phyloP scores from a whole-genome alignment of 2,888 invertebrate genomes.

The Drosophila engyochracea region DNA sequence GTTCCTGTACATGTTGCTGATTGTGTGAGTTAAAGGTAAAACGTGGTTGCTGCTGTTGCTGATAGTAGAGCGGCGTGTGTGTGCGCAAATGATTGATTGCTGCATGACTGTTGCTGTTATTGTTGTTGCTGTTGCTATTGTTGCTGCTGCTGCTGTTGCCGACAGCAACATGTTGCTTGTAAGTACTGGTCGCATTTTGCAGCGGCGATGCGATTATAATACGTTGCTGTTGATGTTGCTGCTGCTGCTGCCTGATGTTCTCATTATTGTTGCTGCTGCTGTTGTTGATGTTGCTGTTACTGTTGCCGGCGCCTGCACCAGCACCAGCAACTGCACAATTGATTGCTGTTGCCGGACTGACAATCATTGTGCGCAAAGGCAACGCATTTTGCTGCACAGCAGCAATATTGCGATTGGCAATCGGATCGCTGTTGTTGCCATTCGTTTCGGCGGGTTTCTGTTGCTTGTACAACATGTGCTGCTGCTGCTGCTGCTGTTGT shows the following conservation, averaged over 20 bases:
- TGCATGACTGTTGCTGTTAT: slow-evolving; percentile 49
- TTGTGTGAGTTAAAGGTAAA: slow-evolving; percentile 78
- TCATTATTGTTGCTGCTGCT: slow-evolving; percentile 65
- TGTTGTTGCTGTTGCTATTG: slow-evolving; percentile 32
- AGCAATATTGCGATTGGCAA: slow-evolving; percentile 76
- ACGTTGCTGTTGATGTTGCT: slow-evolving; percentile 46
- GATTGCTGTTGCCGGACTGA: slow-evolving; percentile 56
- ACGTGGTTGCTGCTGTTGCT: slow-evolving; percentile 60
- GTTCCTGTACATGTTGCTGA: slow-evolving; percentile 73
- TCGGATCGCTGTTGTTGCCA: slow-evolving; percentile 61
- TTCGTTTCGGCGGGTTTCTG: slow-evolving; percentile 71
- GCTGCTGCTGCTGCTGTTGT: slow-evolving; percentile 39
- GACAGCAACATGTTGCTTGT: slow-evolving; percentile 76
- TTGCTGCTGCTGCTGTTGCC: slow-evolving; percentile 15
- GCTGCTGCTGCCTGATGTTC: slow-evolving; percentile 60
- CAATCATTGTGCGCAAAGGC: slow-evolving; percentile 67
- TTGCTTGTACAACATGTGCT: slow-evolving; percentile 64
- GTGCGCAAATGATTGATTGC: slow-evolving; percentile 67
- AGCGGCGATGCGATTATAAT: slow-evolving; percentile 70
- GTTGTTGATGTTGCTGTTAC: slow-evolving; percentile 57
- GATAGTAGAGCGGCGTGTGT: slow-evolving; percentile 69
- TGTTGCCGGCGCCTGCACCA: slow-evolving; percentile 72
- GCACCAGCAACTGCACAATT: slow-evolving; percentile 69
- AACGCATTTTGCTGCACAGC: slow-evolving; percentile 66
- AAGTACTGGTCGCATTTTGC: slow-evolving; percentile 73